Conservation (phyloP, 2,888 invertebrate species). For the Epinotia bilunana region DNA sequence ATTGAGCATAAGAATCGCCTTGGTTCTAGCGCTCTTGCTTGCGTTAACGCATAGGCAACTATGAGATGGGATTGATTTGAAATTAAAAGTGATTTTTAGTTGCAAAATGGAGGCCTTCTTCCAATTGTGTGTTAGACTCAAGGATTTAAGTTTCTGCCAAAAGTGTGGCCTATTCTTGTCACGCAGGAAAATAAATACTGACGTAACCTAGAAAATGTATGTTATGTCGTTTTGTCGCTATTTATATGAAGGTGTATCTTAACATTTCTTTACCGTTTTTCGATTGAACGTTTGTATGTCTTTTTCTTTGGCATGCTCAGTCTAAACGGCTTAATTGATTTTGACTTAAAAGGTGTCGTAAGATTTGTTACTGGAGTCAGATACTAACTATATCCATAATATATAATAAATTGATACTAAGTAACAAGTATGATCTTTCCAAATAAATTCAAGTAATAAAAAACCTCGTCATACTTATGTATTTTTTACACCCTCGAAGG, state of each 20-base stretch:
- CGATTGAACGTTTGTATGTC: neutral
- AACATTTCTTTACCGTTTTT: neutral
- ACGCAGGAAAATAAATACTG: neutral
- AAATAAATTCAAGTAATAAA: neutral
- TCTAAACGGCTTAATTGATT: neutral
- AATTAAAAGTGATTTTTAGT: too few species aligned
- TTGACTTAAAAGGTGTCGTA: neutral
- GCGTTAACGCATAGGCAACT: neutral
- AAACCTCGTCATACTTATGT: neutral
- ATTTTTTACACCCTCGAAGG: neutral
- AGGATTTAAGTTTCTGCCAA: slow-evolving; percentile 12
- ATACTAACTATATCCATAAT: too few species aligned
- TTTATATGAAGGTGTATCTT: neutral
- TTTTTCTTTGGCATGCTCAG: neutral
- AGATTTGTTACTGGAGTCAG: neutral
- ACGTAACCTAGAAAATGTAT: neutral
- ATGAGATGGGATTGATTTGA: neutral
- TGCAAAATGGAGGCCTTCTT: neutral
- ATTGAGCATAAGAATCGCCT: neutral
- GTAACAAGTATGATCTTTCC: neutral
- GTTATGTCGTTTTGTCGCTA: neutral
- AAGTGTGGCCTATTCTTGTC: slow-evolving; percentile 11
- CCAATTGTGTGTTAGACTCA: neutral
- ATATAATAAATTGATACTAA: too few species aligned
- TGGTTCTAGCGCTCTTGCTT: neutral